Conservation (phyloP, 2,797 vertebrate genomes). For the Pristis pectinata region DNA sequence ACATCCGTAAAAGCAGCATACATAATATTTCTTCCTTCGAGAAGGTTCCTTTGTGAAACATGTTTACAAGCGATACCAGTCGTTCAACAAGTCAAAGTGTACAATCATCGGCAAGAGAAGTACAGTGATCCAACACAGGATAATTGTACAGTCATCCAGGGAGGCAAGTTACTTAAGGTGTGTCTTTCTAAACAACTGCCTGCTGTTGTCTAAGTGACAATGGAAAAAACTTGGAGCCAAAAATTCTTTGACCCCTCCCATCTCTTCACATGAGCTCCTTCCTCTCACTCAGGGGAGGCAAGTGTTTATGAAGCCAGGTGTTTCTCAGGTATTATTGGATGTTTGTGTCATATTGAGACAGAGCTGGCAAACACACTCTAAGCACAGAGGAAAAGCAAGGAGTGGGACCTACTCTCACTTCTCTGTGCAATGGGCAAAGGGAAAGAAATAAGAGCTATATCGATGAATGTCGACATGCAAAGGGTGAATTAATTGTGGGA, state of each 20-base stretch:
- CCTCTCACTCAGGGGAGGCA: neutral
- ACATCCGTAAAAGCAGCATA: slow-evolving; percentile 15
- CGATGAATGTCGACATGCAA: no score
- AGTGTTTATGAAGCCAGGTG: neutral
- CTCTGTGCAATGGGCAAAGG: no score
- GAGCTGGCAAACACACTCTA: neutral
- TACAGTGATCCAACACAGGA: no score
- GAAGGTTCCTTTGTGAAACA: neutral
- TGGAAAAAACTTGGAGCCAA: neutral
- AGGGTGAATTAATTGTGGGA: no score
- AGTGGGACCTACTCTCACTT: neutral
- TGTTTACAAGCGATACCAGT: neutral
- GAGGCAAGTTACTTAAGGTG: no score
- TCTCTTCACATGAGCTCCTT: neutral
- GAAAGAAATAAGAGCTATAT: no score
- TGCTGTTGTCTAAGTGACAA: neutral
- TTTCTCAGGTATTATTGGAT: neutral
- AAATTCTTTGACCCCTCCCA: neutral
- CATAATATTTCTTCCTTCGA: slow-evolving; percentile 5
- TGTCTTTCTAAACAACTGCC: neutral
- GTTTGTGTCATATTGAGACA: neutral
- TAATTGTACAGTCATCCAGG: no score
- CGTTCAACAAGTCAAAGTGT: no score
- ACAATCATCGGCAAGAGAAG: no score
- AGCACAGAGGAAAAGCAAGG: neutral